phyloP scores from a whole-genome alignment of 64 coral and sea anemone species.

The Porites australiensis region DNA sequence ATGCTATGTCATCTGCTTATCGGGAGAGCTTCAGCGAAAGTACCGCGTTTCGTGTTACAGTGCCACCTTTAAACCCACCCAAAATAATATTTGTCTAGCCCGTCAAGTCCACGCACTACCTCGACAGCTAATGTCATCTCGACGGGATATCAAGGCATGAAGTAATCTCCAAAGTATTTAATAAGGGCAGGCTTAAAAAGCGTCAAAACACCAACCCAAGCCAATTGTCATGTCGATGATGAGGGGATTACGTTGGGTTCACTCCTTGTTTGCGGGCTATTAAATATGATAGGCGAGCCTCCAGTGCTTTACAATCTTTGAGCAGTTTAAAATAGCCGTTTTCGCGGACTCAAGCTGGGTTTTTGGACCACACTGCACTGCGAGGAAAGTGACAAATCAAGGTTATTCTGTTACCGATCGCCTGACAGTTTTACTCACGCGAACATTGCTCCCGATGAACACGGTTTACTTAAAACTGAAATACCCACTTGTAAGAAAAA shows the following conservation, averaged over 20 bases:
- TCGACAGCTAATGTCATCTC: neutral
- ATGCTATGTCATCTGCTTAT: constrained; percentile 26
- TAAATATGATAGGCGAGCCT: neutral
- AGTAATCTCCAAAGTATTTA: neutral
- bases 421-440: neutral
- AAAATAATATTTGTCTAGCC: neutral
- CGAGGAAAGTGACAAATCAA: neutral
- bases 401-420: neutral
- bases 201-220: neutral
- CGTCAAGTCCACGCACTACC: neutral
- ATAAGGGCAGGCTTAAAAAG: neutral
- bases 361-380: neutral
- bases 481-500: neutral
- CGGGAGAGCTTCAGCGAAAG: constrained; percentile 3
- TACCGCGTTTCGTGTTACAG: constrained; percentile 24
- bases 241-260: neutral
- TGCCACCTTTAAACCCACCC: neutral
- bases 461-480: no score
- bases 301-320: neutral
- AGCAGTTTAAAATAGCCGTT: neutral
- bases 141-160: neutral
- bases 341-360: neutral
- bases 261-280: neutral
- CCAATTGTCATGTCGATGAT: neutral
- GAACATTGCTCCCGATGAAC: neutral